A percentile compares a stretch with the other conserved stretches of the same genome.
Conservation (phyloP, 2,888 invertebrate species). For the Hypomecis atomaria region DNA sequence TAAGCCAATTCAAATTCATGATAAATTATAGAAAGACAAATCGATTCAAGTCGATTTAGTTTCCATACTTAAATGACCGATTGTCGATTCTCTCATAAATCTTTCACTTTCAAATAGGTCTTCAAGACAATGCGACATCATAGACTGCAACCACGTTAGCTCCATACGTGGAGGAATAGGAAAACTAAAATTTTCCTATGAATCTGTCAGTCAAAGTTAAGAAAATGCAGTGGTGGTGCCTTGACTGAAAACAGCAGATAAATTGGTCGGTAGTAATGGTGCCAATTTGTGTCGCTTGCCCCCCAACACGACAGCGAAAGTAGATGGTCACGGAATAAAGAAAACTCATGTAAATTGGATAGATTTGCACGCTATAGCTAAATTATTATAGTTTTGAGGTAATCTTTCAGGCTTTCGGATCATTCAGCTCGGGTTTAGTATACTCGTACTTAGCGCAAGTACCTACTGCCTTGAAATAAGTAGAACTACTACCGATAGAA, state of each 20-base stretch:
- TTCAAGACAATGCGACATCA: constrained; percentile 44
- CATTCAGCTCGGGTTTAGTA: background rate
- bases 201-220: background rate
- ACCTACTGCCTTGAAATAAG: too few relatives aligned
- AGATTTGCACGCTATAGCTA: constrained; percentile 41
- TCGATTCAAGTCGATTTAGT: constrained; percentile 23
- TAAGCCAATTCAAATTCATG: constrained; percentile 1
- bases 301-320: constrained; percentile 45
- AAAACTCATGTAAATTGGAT: constrained; percentile 46
- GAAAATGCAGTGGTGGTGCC: background rate
- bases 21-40: background rate
- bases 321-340: constrained; percentile 43
- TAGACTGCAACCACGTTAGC: constrained; percentile 13
- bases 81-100: constrained; percentile 41
- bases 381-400: constrained; percentile 21
- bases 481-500: too few relatives aligned
- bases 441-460: too few relatives aligned
- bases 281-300: constrained; percentile 43
- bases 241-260: background rate
- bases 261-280: constrained; percentile 35
- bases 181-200: background rate
- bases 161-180: background rate
- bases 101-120: constrained; percentile 44
- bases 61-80: constrained; percentile 31
- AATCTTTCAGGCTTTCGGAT: too few relatives aligned